Evolutionary conservation across 2,797 vertebrate genomes (phyloP), one percentile per base, ranked within the genome.

Genomic region (Cygnus olor): DNA sequence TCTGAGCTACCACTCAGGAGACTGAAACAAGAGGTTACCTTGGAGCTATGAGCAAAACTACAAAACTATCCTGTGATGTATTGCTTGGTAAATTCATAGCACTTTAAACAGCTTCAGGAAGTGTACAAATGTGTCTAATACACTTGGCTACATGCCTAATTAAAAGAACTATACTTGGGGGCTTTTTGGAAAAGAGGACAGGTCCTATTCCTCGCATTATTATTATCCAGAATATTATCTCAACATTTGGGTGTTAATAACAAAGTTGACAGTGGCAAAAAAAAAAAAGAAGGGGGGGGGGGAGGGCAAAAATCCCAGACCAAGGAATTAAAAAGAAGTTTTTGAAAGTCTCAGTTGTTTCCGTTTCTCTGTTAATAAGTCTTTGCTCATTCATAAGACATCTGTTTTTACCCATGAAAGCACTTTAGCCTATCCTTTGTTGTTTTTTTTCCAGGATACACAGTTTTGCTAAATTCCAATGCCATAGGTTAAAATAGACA

Each of bases 1-100:
- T 78, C n/a, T 80, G 81, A 84, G 45, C 80, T 81, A 90, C 21
- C 71, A 86, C 72, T 89, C 70, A 81, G 86, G 27, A 90, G 24
- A 47, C 28, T 81, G 64, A 82, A 89, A 32, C 11, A 58, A 84
- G 56, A 68, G 14, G 22, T 64, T 80, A 83, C 57, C 74, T 69
- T 89, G 82, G 91, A 89, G 34, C 5, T 71, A 66, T 28, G 17
- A 72, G 40, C n/a, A 85, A 79, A 93, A 64, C 32, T 61, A 79
- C 34, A 27, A 85, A 93, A 61, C 24, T 44, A 42, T 45, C 15
- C 47, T 66, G 20, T 61, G 36, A 32, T 32, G 12, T 54, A 83
- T 69, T 90, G 79, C 51, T 64, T 44, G 13, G 10, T 72, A 86
- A 86, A 82, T 58, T 80, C 79, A 70, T 34, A 71, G 49, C 11